Base-by-base conservation (phyloP, 2,113 vertebrate genomes). In the Pogona vitticeps region DNA sequence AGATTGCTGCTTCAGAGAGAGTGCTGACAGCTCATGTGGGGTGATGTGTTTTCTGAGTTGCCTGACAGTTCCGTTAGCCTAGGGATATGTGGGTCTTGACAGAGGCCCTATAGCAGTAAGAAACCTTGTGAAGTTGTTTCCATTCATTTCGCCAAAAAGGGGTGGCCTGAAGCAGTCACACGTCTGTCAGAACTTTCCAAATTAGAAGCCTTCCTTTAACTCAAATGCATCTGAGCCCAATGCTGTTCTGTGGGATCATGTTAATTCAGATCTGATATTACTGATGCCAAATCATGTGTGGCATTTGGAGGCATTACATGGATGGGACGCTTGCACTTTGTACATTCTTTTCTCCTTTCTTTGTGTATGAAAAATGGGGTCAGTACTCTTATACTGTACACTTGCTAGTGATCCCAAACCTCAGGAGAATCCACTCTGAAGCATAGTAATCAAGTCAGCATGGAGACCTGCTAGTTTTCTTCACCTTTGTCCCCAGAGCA, bases 41-140 rank as follows among this genome's bases (percentile, higher is more conserved):
- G 72, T 67, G 83, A 84, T 65, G 40, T 33, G 17, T n/a, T 76
- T 65, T 76, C 38, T 61, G 72, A n/a, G 31, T 21, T 52, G 18
- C 83, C 31, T 84, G 72, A 33, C 72, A 59, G 46, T 52, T 58
- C 59, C 76, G 59, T 84, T 84, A 33, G 72, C 83, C 83, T 76
- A 33, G 72, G 83, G 83, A 52, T 52, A 76, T 83, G 83, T 76
- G 83, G 59, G 83, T 23, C 58, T 84, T 84, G 59, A 76, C 83
- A 52, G 31, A 65, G 72, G n/a, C 17, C 83, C 72, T 76, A 26
- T 14, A 84, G 72, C 38, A 61, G 38, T 2, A 63, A 84, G 5
- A n/a, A 52, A 52, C 46, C 72, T 59, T 67, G 12, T 65, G 83
- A 76, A 84, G 72, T 20, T 76, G 40, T 67, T 84, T 58, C 81